Evolutionary conservation across 2,113 vertebrate genomes (phyloP).

Genomic region (rat (Rattus norvegicus)): GRCr8 NC_086019.1:8057501-8058000

Average conservation of each 20-base stretch:
- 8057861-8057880: background rate
- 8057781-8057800: background rate
- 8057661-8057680: rapidly evolving
- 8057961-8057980: background rate
- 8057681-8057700: background rate
- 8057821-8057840: background rate
- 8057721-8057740: background rate
- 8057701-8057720: background rate
- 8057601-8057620: background rate
- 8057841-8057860: background rate
- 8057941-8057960: background rate
- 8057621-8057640: background rate
- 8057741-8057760: background rate
- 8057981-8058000: background rate
- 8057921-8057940: background rate
- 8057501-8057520: background rate
- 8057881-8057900: background rate
- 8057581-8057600: background rate
- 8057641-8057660: background rate
- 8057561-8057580: background rate
- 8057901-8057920: background rate
- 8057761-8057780: background rate
- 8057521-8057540: background rate
- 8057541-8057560: background rate
- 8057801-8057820: background rate